phyloP scores from a whole-genome alignment of 2,797 vertebrate species.

The Gorsachius magnificus region DNA sequence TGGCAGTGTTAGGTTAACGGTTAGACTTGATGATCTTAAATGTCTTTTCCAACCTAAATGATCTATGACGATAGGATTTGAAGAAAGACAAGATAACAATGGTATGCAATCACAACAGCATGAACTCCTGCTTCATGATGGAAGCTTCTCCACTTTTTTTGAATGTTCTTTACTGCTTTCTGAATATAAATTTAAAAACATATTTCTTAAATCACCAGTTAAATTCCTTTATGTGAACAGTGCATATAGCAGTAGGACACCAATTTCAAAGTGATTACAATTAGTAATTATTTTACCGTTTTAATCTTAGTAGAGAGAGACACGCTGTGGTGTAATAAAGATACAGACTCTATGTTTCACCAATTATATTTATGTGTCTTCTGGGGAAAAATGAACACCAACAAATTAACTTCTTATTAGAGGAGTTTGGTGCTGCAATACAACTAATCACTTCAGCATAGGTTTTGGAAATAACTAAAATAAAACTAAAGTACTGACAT shows the following conservation, averaged over 20 bases:
- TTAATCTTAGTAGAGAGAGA: not conserved
- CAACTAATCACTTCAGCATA: not conserved
- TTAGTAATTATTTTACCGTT: slow-evolving; percentile 23
- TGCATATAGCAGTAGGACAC: not conserved
- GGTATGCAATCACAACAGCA: not conserved
- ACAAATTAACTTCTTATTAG: not conserved
- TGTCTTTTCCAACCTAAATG: too few relatives aligned
- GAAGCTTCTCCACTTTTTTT: not conserved
- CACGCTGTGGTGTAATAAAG: not conserved
- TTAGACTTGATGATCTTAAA: too few relatives aligned
- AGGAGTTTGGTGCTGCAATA: not conserved
- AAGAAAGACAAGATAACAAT: not conserved
- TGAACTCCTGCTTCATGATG: not conserved
- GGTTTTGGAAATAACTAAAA: not conserved
- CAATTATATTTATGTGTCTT: not conserved
- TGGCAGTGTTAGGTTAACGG: too few relatives aligned
- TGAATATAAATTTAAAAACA: not conserved
- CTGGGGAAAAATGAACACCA: not conserved
- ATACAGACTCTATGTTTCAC: not conserved
- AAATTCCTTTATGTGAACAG: not conserved
- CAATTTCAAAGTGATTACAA: not conserved
- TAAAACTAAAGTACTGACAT: not conserved
- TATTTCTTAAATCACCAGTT: not conserved
- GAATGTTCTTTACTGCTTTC: not conserved
- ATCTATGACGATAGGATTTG: not conserved